Conservation (phyloP, 2,797 vertebrate genomes). For the Naso thynnoides region DNA sequence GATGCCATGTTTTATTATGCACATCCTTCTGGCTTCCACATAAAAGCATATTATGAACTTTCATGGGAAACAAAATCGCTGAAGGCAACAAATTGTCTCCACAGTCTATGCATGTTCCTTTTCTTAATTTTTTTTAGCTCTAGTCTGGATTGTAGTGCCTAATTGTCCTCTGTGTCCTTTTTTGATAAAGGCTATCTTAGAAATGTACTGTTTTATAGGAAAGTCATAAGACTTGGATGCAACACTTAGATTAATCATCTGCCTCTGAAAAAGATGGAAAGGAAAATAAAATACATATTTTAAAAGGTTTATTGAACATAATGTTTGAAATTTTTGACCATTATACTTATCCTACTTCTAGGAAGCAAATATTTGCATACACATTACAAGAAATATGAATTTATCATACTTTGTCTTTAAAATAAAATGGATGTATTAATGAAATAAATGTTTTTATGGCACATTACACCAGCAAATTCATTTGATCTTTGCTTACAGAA, state of each 20-base stretch:
- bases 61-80: background rate
- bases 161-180: background rate
- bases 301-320: too few species aligned
- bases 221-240: background rate
- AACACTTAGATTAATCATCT: background rate
- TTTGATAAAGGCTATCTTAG: background rate
- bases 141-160: background rate
- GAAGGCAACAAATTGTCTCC: background rate
- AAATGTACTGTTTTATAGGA: background rate
- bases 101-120: background rate
- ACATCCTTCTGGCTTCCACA: conserved; percentile 13
- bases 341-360: background rate
- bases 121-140: background rate
- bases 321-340: background rate
- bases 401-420: background rate
- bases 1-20: conserved; percentile 1
- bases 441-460: background rate
- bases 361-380: background rate
- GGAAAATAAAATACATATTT: background rate
- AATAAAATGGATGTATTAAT: background rate
- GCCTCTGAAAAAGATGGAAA: background rate
- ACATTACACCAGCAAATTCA: background rate
- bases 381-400: background rate
- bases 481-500: background rate
- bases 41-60: conserved; percentile 9